Evolutionary conservation across 2,113 vertebrate species (phyloP), one percentile per base, ranked within the genome.

Genomic region (Labrus mixtus): DNA sequence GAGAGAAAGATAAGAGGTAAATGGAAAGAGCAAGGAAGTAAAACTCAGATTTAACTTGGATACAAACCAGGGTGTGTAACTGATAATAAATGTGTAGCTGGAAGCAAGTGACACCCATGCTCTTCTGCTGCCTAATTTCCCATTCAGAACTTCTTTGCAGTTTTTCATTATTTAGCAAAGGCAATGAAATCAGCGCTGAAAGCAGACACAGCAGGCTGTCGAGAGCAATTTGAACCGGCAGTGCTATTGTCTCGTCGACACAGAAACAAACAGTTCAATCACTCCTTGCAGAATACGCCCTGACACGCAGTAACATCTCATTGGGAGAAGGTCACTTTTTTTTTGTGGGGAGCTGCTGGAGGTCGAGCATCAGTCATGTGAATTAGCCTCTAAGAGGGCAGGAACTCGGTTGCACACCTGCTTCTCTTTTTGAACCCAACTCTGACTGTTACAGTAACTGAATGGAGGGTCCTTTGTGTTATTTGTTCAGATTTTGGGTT

Each of bases 211-310:
- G 85, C 74, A 75, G 82, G 86, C 68, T 73, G 86, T 86, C 69
- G 48, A 7, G 76, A 81, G 71, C 48, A 62, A 71, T 79, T 85
- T 82, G 72, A 79, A 68, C 62, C 41, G 76, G 45, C 80, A 55
- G 60, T 15, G 57, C 74, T 65, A 74, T 91, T 91, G 90, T 91
- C 70, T 78, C 12, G 1, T 36, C 33, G 53, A 86, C 83, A 87
- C 88, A 68, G 81, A 81, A 90, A 90, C 87, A 89, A 91, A 92
- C 89, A 91, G 90, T 86, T 91, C 85, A 87, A 82, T 91, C 92
- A 88, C 87, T 87, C 81, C 86, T 83, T 63, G 51, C 71, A 33
- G 88, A 88, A 90, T 89, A 74, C 68, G 62, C 61, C 56, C 78
- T 84, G 89, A 91, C 91, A 84, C 70, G 63, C 76, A 82, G 82